Base-by-base conservation (phyloP, 2,113 vertebrate species). In the Tichodroma muraria region DNA sequence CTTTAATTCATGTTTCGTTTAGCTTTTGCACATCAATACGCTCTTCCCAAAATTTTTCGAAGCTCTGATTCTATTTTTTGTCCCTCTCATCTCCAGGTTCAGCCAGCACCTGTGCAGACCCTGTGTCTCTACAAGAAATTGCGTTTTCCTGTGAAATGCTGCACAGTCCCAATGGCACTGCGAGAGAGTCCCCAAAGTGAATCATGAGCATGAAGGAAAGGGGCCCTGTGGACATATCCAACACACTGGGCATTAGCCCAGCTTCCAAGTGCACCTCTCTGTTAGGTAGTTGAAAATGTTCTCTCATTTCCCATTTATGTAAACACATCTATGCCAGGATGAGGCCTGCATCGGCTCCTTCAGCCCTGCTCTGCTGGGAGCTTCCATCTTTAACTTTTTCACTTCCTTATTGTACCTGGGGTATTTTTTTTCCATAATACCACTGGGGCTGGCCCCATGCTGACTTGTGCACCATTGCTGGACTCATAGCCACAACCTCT, bases 401-500 rank as follows among this genome's bases (percentile, higher is more conserved):
- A 54, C 69, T 80, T 33, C 33, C 17, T 11, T 56, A 35, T 52
- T 69, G 33, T 21, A 47, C 23, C 23, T 61, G 8, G 12, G 5
- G 3, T 56, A 10, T 45, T 42, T 20, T 89, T 64, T 65, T 56
- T 11, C 17, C 14, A 33, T 6, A 4, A 30, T 12, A 8, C 33
- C 31, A 8, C 75, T 50, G 27, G 14, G 6, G 5, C 27, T 76
- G 59, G 50, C 63, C 38, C 49, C 47, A 28, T 0, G 0, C 37
- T 82, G 63, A 19, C 30, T 68, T 52, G 23, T 21, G 13, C 17
- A 21, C 5, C 3, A 0, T 11, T 65, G 49, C 65, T 82, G 60
- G 33, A 45, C 35, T 61, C 3, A 1, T 4, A 64, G 31, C 28
- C 21, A 15, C 9, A 20, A 69, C 11, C 7, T 9, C 8, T 17